These are phyloP conservation scores for Choloepus didactylus DNA, from an alignment of 2,797 vertebrate species.

Conservation along the genomic window DNA sequence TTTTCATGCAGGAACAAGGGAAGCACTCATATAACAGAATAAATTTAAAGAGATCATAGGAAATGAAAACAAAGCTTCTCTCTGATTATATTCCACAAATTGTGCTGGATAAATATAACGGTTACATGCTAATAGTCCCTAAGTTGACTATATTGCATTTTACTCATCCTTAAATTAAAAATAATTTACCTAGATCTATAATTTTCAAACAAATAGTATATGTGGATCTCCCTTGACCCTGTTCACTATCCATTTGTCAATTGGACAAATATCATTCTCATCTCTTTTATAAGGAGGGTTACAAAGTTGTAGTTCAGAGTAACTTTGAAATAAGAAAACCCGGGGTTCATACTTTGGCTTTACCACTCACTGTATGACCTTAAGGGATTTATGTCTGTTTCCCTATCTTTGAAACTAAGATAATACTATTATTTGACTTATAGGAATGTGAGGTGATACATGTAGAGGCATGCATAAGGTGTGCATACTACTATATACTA, in stretches of 20 bases:
- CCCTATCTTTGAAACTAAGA: background rate
- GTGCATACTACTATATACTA: background rate
- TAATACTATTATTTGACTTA: background rate
- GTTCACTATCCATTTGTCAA: background rate
- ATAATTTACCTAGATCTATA: background rate
- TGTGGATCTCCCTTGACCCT: background rate
- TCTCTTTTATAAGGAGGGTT: background rate
- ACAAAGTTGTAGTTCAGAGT: conserved; percentile 41
- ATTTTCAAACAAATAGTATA: background rate
- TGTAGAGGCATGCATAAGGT: background rate
- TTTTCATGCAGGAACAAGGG: background rate
- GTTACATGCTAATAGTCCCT: background rate
- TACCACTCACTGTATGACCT: background rate
- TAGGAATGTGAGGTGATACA: background rate
- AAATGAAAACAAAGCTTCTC: conserved; percentile 12
- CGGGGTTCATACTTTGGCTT: background rate
- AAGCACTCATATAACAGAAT: background rate
- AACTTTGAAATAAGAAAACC: conserved; percentile 37
- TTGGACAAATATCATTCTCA: background rate
- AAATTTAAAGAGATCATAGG: conserved; percentile 10
- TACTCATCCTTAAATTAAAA: conserved; percentile 11
- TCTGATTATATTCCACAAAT: conserved; percentile 28
- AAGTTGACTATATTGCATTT: background rate
- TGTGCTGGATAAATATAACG: background rate
- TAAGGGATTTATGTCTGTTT: background rate